These are phyloP conservation scores for Panagrolaimus sp. DNA, from an alignment of 1,140 invertebrate genomes.

Conservation along the genomic window DNA sequence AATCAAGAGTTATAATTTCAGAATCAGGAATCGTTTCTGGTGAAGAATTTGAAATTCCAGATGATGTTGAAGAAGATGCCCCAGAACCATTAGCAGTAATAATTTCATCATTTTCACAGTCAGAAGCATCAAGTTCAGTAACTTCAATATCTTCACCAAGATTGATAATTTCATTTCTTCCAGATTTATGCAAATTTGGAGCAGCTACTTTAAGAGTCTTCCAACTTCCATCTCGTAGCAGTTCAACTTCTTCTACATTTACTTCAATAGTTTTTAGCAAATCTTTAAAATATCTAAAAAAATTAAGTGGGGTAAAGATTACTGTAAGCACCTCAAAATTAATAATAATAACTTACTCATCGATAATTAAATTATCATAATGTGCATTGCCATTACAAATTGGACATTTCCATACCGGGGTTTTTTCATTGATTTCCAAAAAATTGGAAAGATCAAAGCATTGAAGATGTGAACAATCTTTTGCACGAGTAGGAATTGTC, in stretches of 20 bases:
- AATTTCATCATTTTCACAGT: too few species aligned
- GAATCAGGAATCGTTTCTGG: too few species aligned
- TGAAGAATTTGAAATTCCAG: too few species aligned
- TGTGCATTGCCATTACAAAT: constrained; percentile 85
- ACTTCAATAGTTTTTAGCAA: constrained; percentile 65
- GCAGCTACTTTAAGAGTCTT: background rate
- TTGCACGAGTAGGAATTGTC: constrained; percentile 76
- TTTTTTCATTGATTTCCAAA: constrained; percentile 95
- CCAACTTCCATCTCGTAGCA: constrained; percentile 49
- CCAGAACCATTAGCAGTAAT: too few species aligned
- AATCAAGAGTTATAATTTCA: too few species aligned
- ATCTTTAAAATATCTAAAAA: constrained; percentile 73
- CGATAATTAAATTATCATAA: constrained; percentile 83
- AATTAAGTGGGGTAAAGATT: constrained; percentile 61
- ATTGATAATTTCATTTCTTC: background rate
- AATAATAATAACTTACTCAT: constrained; percentile 67
- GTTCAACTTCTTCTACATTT: constrained; percentile 46
- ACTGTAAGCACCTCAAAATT: background rate
- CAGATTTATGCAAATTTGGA: background rate
- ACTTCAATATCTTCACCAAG: background rate
- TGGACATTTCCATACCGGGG: constrained; percentile 95
- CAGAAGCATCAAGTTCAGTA: background rate
- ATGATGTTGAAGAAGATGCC: too few species aligned
- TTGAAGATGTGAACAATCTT: constrained; percentile 86
- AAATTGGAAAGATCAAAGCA: constrained; percentile 87